Conservation (phyloP, 2,888 invertebrate genomes). For the Orthonevra nobilis region DNA sequence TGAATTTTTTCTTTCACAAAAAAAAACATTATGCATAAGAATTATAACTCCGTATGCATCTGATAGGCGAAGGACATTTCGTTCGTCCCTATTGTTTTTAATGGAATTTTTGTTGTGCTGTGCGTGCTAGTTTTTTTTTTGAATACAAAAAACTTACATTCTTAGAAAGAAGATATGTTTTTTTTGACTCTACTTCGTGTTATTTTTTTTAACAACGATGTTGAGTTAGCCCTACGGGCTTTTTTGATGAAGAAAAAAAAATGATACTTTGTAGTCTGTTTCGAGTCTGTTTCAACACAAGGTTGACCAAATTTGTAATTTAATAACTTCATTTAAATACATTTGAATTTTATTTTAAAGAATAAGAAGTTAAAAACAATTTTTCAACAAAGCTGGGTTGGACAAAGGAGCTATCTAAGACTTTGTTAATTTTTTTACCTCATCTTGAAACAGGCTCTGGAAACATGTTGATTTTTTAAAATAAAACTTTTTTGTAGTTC, state of each 20-base stretch:
- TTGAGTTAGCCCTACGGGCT: conserved; percentile 24
- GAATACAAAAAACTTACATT: not conserved
- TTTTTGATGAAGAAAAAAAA: conserved; percentile 19
- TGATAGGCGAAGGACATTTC: conserved; percentile 3
- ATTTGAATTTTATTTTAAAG: too few relatives aligned
- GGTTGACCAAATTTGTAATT: conserved; percentile 23
- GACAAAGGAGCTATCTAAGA: too few relatives aligned
- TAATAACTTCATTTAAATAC: too few relatives aligned
- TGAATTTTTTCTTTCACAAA: conserved; percentile 4
- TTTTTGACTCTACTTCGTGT: conserved; percentile 34
- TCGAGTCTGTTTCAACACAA: conserved; percentile 28
- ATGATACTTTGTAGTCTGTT: conserved; percentile 12
- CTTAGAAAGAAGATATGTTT: too few relatives aligned
- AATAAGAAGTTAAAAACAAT: too few relatives aligned
- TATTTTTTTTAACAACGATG: conserved; percentile 18
- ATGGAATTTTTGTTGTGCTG: conserved; percentile 51
- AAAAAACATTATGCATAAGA: conserved; percentile 42
- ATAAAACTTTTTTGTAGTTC: too few relatives aligned
- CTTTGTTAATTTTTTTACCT: too few relatives aligned
- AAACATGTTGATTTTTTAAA: too few relatives aligned
- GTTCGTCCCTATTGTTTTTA: conserved; percentile 28
- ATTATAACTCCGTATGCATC: conserved; percentile 56
- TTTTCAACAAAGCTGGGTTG: too few relatives aligned
- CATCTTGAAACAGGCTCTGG: too few relatives aligned
- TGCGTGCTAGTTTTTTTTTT: conserved; percentile 55